Evolutionary conservation across 2,888 invertebrate species (phyloP), one percentile per base, ranked within the genome.

Genomic region (Rotaria socialis): DNA sequence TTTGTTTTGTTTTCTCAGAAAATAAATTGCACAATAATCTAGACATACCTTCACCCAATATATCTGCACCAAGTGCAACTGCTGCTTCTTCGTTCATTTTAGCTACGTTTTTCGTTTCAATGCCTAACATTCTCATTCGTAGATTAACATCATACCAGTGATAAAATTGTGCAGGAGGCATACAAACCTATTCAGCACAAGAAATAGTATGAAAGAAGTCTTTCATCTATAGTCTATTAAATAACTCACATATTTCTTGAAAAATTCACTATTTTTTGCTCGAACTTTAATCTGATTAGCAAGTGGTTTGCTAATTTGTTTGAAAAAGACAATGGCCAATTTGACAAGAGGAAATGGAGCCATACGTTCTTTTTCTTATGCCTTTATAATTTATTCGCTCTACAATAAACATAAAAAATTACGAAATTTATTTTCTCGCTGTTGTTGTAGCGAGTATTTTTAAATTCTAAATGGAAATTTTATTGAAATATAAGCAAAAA

Each of bases 111-210:
- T 80, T 80, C 19, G 80, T 80, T 47, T 80, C n/a, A 47, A 80
- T 80, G 11, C 80, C 80, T 47, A 80, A n/a, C 80, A 80, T 80
- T 47, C 80, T 43, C 80, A 80, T 80, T 10, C 80, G 43, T 19
- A 80, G 47, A 80, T 80, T 80, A 80, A 80, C 80, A 47, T 80
- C 80, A 80, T 80, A 80, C 80, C 80, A 80, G 47, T 80, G 80
- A 80, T 80, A 80, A 14, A 80, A 80, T 47, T 80, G 80, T 11
- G 80, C 80, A 4, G 80, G 80, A 2, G 80, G 80, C 80, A 80
- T 80, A 47, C 80, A 80, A 6, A 80, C 19, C 67, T 67, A 67
- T 35, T 27, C 0, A 35, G 52, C 14, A 27, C 16, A 7, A 24
- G 24, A 22, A 55, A 55, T 55, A 19, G 14, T 55, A 16, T 55